phyloP scores from a whole-genome alignment of 1,140 invertebrate species.

The Eriocheir sinensis region DNA sequence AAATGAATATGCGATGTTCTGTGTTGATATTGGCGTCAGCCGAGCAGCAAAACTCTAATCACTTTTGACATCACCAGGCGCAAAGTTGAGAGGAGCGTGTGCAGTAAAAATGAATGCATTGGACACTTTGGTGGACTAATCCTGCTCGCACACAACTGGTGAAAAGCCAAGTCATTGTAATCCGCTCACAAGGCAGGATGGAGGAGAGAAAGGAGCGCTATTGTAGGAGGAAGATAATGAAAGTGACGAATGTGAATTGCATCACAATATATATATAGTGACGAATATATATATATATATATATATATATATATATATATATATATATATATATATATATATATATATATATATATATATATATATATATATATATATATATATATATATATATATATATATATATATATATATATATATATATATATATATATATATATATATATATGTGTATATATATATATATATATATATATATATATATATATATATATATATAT shows the following conservation, averaged over 20 bases:
- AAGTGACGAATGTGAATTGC: background rate
- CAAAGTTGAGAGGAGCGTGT: too few relatives aligned
- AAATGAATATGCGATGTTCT: too few relatives aligned
- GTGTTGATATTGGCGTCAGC: too few relatives aligned
- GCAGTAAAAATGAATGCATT: too few relatives aligned
- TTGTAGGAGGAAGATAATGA: background rate
- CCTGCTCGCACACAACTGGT: too few relatives aligned
- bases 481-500: constrained; percentile 55
- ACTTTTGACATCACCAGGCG: too few relatives aligned
- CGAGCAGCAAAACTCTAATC: too few relatives aligned
- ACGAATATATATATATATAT: constrained; percentile 46
- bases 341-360: constrained; percentile 55
- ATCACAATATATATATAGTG: constrained; percentile 33
- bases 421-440: constrained; percentile 53
- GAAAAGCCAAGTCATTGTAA: too few relatives aligned
- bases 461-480: constrained; percentile 48
- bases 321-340: constrained; percentile 50
- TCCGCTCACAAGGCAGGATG: too few relatives aligned
- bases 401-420: constrained; percentile 55
- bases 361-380: constrained; percentile 50
- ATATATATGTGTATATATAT: constrained; percentile 50
- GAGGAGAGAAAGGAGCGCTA: too few relatives aligned
- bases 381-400: constrained; percentile 55
- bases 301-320: constrained; percentile 45
- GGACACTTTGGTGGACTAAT: too few relatives aligned